Conservation (phyloP, 1,140 invertebrate genomes). For the Reticulitermes speratus region DNA sequence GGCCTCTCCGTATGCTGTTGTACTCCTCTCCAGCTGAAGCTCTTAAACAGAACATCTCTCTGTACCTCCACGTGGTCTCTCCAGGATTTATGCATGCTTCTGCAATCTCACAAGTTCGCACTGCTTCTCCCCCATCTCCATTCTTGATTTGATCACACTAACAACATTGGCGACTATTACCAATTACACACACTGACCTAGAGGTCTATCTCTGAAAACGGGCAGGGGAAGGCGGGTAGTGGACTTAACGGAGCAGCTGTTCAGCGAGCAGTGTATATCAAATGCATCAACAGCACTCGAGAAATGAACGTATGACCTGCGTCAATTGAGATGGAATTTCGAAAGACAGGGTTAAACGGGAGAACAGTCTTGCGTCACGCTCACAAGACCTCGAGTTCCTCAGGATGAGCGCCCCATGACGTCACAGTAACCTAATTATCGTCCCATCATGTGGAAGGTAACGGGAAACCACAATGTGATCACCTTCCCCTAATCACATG, state of each 20-base stretch:
- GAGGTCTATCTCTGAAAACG: no score
- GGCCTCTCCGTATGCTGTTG: no score
- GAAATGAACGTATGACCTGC: not conserved
- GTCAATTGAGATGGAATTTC: not conserved
- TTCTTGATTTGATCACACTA: no score
- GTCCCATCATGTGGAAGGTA: constrained; percentile 1
- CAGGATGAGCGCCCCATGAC: not conserved
- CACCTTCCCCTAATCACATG: constrained; percentile 9
- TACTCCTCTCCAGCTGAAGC: no score
- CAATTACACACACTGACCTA: no score
- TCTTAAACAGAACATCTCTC: no score
- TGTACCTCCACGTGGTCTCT: no score
- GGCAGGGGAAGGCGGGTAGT: no score
- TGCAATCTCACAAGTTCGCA: no score
- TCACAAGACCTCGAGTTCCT: not conserved
- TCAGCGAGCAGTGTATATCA: not conserved
- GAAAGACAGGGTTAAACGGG: not conserved
- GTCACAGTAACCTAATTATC: constrained; percentile 16
- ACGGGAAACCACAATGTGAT: constrained; percentile 17
- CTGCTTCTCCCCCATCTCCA: no score
- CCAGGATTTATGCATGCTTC: no score
- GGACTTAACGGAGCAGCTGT: not conserved
- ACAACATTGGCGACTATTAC: no score
- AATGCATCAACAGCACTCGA: not conserved
- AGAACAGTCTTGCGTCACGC: not conserved